These are phyloP conservation scores for Trachelus troglodyta DNA, from an alignment of 2,888 invertebrate genomes.

Conservation along the genomic window DNA sequence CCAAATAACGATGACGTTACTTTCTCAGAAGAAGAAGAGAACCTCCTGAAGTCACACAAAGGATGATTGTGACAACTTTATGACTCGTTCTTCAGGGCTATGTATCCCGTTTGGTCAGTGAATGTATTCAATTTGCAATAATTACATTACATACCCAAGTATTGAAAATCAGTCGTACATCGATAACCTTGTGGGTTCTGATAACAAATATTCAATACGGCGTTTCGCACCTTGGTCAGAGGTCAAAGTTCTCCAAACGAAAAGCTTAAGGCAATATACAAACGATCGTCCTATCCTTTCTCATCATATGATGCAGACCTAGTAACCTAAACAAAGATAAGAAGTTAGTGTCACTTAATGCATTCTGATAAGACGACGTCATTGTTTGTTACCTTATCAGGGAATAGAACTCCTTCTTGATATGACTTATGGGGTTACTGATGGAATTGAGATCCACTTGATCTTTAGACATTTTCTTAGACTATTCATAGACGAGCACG, in stretches of 20 bases:
- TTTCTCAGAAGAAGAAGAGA: neutral
- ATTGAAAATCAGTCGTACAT: neutral
- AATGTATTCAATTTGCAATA: neutral
- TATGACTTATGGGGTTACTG: neutral
- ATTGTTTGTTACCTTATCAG: neutral
- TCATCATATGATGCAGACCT: neutral
- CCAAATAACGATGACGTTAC: slow-evolving; percentile 13
- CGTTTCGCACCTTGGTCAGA: neutral
- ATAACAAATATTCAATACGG: neutral
- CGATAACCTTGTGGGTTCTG: neutral
- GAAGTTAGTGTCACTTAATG: neutral
- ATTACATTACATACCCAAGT: neutral
- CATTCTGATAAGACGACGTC: neutral
- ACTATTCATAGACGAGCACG: neutral
- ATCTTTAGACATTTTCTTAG: neutral
- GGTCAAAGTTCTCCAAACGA: neutral
- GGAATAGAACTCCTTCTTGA: neutral
- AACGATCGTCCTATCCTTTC: neutral
- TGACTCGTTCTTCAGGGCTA: neutral
- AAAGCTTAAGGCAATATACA: neutral
- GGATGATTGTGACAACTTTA: neutral
- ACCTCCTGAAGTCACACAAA: neutral
- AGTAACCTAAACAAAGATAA: neutral
- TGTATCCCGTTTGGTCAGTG: neutral
- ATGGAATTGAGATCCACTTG: neutral